Conservation (phyloP, 2,797 vertebrate species). For the Darevskia mixta region DNA sequence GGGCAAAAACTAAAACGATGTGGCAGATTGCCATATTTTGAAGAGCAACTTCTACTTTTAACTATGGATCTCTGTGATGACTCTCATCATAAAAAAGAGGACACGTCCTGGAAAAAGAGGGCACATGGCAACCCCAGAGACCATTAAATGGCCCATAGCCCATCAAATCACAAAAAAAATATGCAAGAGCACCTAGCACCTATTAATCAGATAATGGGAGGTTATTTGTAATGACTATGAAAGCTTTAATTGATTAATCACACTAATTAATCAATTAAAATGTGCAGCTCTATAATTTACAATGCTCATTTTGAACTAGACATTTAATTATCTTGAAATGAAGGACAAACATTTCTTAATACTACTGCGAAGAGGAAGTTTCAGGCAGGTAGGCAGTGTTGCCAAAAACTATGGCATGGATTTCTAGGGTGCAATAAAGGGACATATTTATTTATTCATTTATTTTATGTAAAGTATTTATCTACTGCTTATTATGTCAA, state of each 20-base stretch:
- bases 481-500: too few relatives aligned
- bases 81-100: too few relatives aligned
- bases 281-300: conserved; percentile 31
- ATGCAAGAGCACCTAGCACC: background rate
- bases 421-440: background rate
- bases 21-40: too few relatives aligned
- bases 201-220: conserved; percentile 33
- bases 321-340: conserved; percentile 21
- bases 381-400: background rate
- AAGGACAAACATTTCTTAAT: background rate
- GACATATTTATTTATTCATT: too few relatives aligned
- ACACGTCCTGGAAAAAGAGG: too few relatives aligned
- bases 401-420: background rate
- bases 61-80: too few relatives aligned
- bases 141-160: conserved; percentile 10
- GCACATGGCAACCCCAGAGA: background rate
- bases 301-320: conserved; percentile 26
- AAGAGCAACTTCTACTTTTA: too few relatives aligned
- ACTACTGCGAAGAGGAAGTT: background rate
- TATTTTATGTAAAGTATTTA: too few relatives aligned
- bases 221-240: conserved; percentile 23
- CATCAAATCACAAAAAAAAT: background rate
- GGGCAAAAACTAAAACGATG: background rate
- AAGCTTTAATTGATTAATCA: conserved; percentile 31
- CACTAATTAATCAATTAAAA: conserved; percentile 33